Conservation (phyloP, 2,888 invertebrate genomes). For the Cabera pusaria region DNA sequence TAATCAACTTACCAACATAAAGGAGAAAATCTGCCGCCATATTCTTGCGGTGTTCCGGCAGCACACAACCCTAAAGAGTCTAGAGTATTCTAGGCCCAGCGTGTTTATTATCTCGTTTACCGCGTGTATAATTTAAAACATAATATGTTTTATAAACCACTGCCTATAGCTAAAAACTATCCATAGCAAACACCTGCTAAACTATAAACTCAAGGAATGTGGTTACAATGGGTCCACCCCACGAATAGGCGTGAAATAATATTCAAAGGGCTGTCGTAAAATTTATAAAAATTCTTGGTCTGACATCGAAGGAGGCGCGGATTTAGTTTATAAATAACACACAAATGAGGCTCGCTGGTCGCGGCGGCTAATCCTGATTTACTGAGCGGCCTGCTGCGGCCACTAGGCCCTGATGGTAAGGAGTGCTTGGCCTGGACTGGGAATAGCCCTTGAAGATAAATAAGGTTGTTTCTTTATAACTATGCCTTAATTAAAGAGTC, state of each 20-base stretch:
- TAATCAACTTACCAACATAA: too few relatives aligned
- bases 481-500: too few relatives aligned
- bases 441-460: too few relatives aligned
- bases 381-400: conserved; percentile 59
- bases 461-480: too few relatives aligned
- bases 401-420: conserved; percentile 9
- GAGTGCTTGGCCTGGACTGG: conserved; percentile 4
- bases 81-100: too few relatives aligned
- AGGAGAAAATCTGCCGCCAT: too few relatives aligned
- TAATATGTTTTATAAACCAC: too few relatives aligned
- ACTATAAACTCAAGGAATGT: neutral
- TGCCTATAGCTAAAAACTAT: too few relatives aligned
- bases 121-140: too few relatives aligned
- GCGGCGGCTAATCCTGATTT: conserved; percentile 74
- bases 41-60: too few relatives aligned
- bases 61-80: too few relatives aligned
- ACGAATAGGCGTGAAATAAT: conserved; percentile 28
- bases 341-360: conserved; percentile 69
- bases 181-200: conserved; percentile 1
- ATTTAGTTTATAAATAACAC: conserved; percentile 75
- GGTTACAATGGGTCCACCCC: neutral
- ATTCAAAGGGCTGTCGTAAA: conserved; percentile 40
- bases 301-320: conserved; percentile 35
- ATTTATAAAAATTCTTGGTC: conserved; percentile 46
- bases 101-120: too few relatives aligned